Evolutionary conservation across 2,113 vertebrate species (phyloP).

Genomic region (Agelaius phoeniceus): DNA sequence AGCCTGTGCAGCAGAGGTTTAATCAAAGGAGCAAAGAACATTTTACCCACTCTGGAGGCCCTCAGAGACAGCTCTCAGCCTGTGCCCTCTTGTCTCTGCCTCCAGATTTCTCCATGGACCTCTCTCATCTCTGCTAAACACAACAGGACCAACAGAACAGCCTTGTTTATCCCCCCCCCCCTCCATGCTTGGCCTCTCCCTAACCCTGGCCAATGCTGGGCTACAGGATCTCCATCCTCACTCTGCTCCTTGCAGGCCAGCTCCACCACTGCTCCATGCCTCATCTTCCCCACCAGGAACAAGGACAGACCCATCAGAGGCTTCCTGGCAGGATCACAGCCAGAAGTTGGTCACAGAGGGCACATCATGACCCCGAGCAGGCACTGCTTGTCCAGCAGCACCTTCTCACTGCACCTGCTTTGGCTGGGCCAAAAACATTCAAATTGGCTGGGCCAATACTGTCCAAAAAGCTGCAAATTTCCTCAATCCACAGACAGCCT

Average conservation of each 20-base stretch:
- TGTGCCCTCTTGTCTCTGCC: background rate
- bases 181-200: background rate
- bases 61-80: background rate
- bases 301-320: accelerated
- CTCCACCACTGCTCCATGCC: background rate
- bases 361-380: no score
- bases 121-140: background rate
- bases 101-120: background rate
- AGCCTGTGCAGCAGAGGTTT: background rate
- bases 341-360: background rate
- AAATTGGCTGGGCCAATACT: accelerated
- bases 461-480: background rate
- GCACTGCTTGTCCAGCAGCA: background rate
- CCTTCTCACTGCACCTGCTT: accelerated
- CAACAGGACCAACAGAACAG: background rate
- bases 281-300: background rate
- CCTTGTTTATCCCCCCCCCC: background rate
- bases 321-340: background rate
- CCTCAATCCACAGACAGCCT: background rate
- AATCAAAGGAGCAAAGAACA: background rate
- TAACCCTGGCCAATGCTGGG: background rate
- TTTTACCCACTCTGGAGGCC: background rate
- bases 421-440: background rate
- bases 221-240: background rate
- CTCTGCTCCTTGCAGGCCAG: background rate